Base-by-base conservation (phyloP, 2,113 vertebrate genomes). In the Erythrocercus mccallii region DNA sequence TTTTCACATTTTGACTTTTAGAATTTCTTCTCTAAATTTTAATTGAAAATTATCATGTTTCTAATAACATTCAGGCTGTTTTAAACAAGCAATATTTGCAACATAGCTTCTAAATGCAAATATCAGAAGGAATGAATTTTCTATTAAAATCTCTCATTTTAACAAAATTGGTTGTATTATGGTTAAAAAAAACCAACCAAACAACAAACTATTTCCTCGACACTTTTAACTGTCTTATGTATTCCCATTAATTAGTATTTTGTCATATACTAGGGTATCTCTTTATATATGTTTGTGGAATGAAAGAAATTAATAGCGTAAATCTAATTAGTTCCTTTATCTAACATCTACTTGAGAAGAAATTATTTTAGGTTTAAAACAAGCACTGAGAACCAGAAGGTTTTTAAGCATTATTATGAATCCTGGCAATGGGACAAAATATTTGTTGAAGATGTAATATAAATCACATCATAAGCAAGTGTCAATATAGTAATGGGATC, bases 131-230 rank as follows among this genome's bases (percentile, higher is more conserved):
- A 88, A 93, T 37, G 23, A 86, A 38, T 86, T 92, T 88, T 64
- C 19, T 91, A n/a, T 87, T 91, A 88, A 94, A 80, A 92, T 64
- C 1, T 89, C 42, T 88, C 4, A 44, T 37, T 97, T 95, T 90
- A 83, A 47, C 35, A 48, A 16, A 88, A 47, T 17, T 85, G 22
- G 3, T 57, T 93, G 30, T 60, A 38, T 79, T 92, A 22, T 58
- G 37, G 44, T 87, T 20, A 42, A 42, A 45, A 47, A 89, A 93
- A 96, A 90, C 9, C 38, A 40, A 40, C 38, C 38, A 40, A 40
- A 40, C 9, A 40, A 40, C 38, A 20, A 1, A 0, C 31, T 50
- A 30, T 96, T 94, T 96, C 35, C 38, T 56, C 79, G 28, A 54
- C 93, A 40, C 16, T 96, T 95, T 92, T 71, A 8, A 13, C 65